These are phyloP conservation scores for Salvelinus namaycush DNA, from an alignment of 2,113 vertebrate genomes.

Conservation along the genomic window DNA sequence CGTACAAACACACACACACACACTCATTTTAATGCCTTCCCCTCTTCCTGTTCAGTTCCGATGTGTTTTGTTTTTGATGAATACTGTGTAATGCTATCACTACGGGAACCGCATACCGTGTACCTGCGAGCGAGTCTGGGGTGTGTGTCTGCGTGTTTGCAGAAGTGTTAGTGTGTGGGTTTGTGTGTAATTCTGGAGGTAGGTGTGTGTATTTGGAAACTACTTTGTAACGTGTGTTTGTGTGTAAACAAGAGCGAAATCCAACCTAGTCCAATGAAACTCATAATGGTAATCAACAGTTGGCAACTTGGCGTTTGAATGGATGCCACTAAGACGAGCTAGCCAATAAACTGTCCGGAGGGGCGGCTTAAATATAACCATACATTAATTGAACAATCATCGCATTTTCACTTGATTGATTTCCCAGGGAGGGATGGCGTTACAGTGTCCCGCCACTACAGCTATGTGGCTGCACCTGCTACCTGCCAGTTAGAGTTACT, in stretches of 20 bases:
- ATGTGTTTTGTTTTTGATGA: conserved; percentile 41
- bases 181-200: too few relatives aligned
- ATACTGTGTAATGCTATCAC: conserved; percentile 68
- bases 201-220: too few relatives aligned
- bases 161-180: too few relatives aligned
- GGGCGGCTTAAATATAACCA: conserved; percentile 32
- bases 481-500: conserved; percentile 48
- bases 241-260: too few relatives aligned
- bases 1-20: too few relatives aligned
- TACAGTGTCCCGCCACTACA: conserved; percentile 8
- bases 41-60: conserved; percentile 25
- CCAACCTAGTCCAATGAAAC: neutral
- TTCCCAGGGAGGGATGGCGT: conserved; percentile 22
- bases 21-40: conserved; percentile 20
- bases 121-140: conserved; percentile 20
- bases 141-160: too few relatives aligned
- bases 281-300: conserved; percentile 52
- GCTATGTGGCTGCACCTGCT: conserved; percentile 51
- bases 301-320: conserved; percentile 42
- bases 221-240: too few relatives aligned
- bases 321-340: conserved; percentile 8
- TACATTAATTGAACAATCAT: conserved; percentile 18
- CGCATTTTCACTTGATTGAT: conserved; percentile 50
- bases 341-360: conserved; percentile 40
- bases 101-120: conserved; percentile 52